Evolutionary conservation across 2,797 vertebrate genomes (phyloP).

Genomic region (Tiaroga cobitis): DNA sequence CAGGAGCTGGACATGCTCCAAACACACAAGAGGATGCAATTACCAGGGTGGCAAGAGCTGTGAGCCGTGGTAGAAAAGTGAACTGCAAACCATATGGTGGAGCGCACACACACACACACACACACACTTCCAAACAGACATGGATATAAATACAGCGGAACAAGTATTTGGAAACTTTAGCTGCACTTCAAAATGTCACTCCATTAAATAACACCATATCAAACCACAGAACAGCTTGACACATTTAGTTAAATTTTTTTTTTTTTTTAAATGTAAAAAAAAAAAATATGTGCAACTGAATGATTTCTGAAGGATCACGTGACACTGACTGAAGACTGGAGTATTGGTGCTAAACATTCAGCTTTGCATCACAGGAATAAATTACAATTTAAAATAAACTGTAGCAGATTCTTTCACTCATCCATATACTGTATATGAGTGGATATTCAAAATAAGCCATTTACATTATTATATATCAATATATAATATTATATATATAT

Average conservation of each 20-base stretch:
- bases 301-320: neutral
- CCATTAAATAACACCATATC: neutral
- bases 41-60: conserved; percentile 71
- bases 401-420: neutral
- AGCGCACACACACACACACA: conserved; percentile 26
- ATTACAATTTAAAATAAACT: neutral
- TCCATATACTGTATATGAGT: neutral
- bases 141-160: conserved; percentile 46
- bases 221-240: neutral
- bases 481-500: no score
- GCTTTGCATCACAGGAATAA: neutral
- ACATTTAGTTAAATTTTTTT: neutral
- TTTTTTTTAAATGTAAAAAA: no score
- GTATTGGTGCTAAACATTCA: neutral
- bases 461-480: neutral
- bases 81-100: conserved; percentile 71
- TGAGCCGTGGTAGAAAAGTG: conserved; percentile 67
- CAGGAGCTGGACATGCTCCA: conserved; percentile 67
- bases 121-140: conserved; percentile 47
- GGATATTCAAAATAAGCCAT: neutral
- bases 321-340: neutral
- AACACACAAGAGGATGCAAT: conserved; percentile 66
- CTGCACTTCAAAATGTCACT: neutral
- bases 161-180: neutral
- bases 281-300: neutral